Evolutionary conservation across 2,888 invertebrate species (phyloP).

Genomic region (Andrena minutula): DNA sequence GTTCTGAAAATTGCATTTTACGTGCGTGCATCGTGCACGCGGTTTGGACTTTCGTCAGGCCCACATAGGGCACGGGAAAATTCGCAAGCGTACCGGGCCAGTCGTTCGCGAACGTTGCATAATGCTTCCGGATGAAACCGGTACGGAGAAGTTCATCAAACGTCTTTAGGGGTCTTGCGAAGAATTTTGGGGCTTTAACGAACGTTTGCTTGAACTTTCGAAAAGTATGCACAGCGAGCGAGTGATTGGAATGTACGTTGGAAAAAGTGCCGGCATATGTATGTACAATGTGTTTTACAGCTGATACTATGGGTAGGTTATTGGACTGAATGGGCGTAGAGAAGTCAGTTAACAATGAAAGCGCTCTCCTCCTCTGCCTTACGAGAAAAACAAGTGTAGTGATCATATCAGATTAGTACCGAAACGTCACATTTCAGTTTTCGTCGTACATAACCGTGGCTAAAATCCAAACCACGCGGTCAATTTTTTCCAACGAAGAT

Average conservation of each 20-base stretch:
- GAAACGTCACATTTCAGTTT: conserved; percentile 10
- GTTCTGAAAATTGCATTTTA: conserved; percentile 58
- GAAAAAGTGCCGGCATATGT: conserved; percentile 31
- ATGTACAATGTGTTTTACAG: neutral
- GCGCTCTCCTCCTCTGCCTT: neutral
- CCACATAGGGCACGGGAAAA: conserved; percentile 9
- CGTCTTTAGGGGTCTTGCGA: neutral
- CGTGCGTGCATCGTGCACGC: conserved; percentile 22
- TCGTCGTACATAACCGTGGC: neutral
- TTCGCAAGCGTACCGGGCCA: neutral
- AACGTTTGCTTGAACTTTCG: neutral
- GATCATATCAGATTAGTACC: neutral
- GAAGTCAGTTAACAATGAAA: neutral
- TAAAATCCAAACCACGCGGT: conserved; percentile 47
- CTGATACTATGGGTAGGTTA: neutral
- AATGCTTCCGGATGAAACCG: conserved; percentile 2
- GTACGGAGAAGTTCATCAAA: neutral
- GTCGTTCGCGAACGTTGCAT: neutral
- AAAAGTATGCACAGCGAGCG: neutral
- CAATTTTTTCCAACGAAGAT: conserved; percentile 31
- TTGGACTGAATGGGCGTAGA: neutral
- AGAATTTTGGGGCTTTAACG: neutral
- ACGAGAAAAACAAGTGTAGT: neutral
- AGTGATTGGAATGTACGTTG: neutral
- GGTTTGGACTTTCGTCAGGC: conserved; percentile 28